Percentiles rank a stretch among this genome's conserved stretches.
Conservation (phyloP, 1,140 invertebrate genomes). For the Sogatella furcifera region DNA sequence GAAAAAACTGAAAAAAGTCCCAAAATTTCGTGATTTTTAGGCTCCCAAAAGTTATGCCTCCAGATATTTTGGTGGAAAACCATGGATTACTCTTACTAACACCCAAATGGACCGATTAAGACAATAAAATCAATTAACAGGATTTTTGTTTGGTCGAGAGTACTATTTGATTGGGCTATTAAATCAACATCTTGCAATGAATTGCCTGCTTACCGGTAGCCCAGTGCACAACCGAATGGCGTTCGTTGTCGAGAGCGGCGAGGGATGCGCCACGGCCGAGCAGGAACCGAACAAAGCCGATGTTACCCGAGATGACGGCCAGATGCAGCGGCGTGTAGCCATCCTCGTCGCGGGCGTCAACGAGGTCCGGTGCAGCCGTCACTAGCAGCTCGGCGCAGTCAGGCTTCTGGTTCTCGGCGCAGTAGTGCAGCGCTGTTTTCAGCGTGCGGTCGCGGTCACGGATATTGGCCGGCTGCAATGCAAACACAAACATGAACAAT, state of each 20-base stretch:
- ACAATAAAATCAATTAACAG: no score
- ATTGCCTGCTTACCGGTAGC: conserved; percentile 64
- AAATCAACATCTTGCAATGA: no score
- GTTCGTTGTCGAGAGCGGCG: conserved; percentile 80
- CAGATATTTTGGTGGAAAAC: no score
- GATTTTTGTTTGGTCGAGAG: no score
- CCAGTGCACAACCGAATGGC: conserved; percentile 96
- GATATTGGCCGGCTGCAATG: conserved; percentile 45
- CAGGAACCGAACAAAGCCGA: conserved; percentile 66
- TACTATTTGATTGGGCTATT: no score
- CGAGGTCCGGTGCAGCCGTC: conserved; percentile 61
- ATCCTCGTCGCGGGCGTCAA: conserved; percentile 77
- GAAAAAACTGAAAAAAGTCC: no score
- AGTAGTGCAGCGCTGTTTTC: conserved; percentile 87
- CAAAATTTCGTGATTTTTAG: no score
- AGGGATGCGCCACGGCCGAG: conserved; percentile 76
- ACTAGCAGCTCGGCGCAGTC: conserved; percentile 59
- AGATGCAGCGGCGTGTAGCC: conserved; percentile 89
- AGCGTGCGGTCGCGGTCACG: conserved; percentile 65
- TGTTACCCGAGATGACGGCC: conserved; percentile 83
- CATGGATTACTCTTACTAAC: no score
- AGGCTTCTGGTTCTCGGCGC: conserved; percentile 54
- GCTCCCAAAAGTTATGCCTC: no score
- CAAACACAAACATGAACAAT: no score
- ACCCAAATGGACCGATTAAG: no score